Evolutionary conservation across 1,140 invertebrate genomes (phyloP).

Genomic region (Zaprionus ornatus): DNA sequence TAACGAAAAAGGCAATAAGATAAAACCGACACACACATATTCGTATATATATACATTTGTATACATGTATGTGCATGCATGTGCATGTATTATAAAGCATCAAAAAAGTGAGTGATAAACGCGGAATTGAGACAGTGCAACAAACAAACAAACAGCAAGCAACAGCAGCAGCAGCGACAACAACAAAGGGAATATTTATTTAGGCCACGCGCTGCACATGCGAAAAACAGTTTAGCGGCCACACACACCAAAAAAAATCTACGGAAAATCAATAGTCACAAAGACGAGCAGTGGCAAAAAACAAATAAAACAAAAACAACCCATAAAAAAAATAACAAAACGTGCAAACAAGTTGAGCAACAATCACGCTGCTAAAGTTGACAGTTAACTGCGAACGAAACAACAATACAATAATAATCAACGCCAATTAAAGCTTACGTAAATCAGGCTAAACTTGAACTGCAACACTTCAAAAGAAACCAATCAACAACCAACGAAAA

Average conservation of each 20-base stretch:
- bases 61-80: neutral
- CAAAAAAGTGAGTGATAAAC: constrained; percentile 19
- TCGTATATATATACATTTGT: constrained; percentile 16
- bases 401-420: constrained; percentile 23
- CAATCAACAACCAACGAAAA: neutral
- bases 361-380: constrained; percentile 50
- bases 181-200: constrained; percentile 37
- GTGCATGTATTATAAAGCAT: constrained; percentile 36
- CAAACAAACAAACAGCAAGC: constrained; percentile 7
- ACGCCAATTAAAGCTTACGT: constrained; percentile 63
- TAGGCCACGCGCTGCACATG: constrained; percentile 38
- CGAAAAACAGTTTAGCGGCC: constrained; percentile 54
- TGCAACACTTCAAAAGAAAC: neutral
- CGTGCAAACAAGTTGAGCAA: constrained; percentile 69
- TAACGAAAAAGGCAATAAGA: constrained; percentile 56
- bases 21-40: constrained; percentile 32
- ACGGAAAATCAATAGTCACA: constrained; percentile 71
- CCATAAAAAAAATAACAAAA: constrained; percentile 47
- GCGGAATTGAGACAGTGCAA: constrained; percentile 9
- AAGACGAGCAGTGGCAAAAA: constrained; percentile 30
- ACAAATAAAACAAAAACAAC: constrained; percentile 17
- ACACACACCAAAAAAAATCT: constrained; percentile 49
- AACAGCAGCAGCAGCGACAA: constrained; percentile 26
- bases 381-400: constrained; percentile 64
- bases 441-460: constrained; percentile 44